Percentiles rank a stretch among this genome's conserved stretches.
Evolutionary conservation across 92 coral and sea anemone species (phyloP).

Genomic region (Blastomussa wellsi): DNA sequence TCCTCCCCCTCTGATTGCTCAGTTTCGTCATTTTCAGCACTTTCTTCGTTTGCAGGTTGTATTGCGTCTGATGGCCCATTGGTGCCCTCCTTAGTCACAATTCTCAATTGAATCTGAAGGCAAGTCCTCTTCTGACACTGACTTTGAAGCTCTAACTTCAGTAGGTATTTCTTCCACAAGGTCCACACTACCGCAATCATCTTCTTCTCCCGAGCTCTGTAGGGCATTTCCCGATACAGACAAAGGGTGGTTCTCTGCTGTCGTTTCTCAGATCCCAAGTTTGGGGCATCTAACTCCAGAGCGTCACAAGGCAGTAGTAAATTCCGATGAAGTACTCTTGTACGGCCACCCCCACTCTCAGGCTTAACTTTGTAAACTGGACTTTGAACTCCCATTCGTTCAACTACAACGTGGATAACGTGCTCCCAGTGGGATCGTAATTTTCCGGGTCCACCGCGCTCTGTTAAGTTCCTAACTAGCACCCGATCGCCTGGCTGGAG

Average conservation of each 20-base stretch:
- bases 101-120: slow-evolving; percentile 21
- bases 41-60: slow-evolving; percentile 3
- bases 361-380: slow-evolving; percentile 41
- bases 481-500: slow-evolving; percentile 43
- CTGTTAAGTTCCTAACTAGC: slow-evolving; percentile 25
- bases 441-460: slow-evolving; percentile 41
- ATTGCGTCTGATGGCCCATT: neutral
- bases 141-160: slow-evolving; percentile 7
- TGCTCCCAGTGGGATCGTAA: slow-evolving; percentile 25
- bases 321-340: slow-evolving; percentile 36
- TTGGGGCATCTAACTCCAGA: slow-evolving; percentile 25
- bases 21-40: slow-evolving; percentile 11
- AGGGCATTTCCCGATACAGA: slow-evolving; percentile 4
- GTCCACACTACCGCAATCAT: slow-evolving; percentile 12
- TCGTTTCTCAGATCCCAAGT: neutral
- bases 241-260: slow-evolving; percentile 12
- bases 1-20: slow-evolving; percentile 20
- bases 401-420: slow-evolving; percentile 32
- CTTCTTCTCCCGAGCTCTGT: slow-evolving; percentile 13
- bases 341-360: slow-evolving; percentile 29
- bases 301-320: slow-evolving; percentile 39
- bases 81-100: neutral
- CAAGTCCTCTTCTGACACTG: neutral
- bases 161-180: slow-evolving; percentile 15
- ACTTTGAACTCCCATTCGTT: slow-evolving; percentile 34